Evolutionary conservation across 2,113 vertebrate genomes (phyloP).

Genomic region (Mesitornis unicolor): DNA sequence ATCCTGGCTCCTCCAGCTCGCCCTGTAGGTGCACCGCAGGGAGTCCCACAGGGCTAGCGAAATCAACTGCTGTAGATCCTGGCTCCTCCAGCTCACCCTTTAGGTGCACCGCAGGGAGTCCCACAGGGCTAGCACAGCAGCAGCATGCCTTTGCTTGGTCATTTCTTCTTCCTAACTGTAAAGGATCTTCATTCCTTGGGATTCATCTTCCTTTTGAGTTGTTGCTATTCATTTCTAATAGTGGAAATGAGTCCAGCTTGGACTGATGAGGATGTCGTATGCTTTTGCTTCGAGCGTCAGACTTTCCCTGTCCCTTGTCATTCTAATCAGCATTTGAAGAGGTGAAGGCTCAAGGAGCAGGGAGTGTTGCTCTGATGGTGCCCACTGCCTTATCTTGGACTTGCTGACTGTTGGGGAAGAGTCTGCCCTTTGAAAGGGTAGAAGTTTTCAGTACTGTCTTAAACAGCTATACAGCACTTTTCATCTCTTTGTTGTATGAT

Average conservation of each 20-base stretch:
- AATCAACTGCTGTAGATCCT: accelerated
- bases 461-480: not conserved
- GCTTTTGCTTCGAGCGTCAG: not conserved
- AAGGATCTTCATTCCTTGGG: not conserved
- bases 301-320: not conserved
- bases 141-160: not conserved
- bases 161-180: not conserved
- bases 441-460: not conserved
- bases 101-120: not conserved
- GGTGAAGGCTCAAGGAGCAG: not conserved
- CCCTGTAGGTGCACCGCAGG: not conserved
- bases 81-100: not conserved
- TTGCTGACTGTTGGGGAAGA: not conserved
- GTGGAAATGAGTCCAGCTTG: not conserved
- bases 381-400: not conserved
- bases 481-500: not conserved
- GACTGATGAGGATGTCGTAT: not conserved
- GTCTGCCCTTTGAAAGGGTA: not conserved
- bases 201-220: not conserved
- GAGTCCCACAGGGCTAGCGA: not conserved
- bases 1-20: not conserved
- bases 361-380: not conserved
- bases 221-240: not conserved
- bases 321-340: not conserved
- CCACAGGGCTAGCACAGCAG: not conserved